A percentile compares a stretch with the other conserved stretches of the same genome.
Conservation (phyloP, 53 echinoderm and acorn worm genomes). For the Mesocentrotus franciscanus region DNA sequence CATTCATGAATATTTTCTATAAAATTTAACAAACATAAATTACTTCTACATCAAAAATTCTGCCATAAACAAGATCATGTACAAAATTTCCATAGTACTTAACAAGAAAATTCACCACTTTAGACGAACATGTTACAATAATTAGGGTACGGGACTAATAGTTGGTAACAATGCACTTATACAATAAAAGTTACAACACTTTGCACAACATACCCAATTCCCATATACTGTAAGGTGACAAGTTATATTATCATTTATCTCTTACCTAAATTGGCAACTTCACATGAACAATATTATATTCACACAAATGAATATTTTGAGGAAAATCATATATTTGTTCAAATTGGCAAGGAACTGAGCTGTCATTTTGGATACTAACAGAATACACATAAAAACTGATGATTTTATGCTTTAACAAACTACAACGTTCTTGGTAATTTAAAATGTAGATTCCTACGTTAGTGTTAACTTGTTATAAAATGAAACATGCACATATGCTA, state of each 20-base stretch:
- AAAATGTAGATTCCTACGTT: neutral
- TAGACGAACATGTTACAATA: neutral
- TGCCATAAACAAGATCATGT: neutral
- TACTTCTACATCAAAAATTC: slow-evolving; percentile 11
- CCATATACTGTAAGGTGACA: slow-evolving; percentile 29
- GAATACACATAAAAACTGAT: neutral
- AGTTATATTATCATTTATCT: neutral
- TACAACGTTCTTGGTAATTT: neutral
- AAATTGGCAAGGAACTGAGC: neutral
- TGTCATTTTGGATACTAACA: neutral
- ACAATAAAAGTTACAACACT: neutral
- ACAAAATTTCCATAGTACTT: slow-evolving; percentile 32
- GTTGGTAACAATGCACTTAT: neutral
- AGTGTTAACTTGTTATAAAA: neutral
- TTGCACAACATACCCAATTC: neutral
- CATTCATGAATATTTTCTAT: neutral
- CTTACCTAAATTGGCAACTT: neutral
- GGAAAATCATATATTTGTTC: neutral
- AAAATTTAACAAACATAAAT: neutral
- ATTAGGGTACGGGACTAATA: neutral
- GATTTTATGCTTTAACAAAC: neutral
- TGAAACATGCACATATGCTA: neutral
- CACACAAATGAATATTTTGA: neutral
- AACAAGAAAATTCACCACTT: neutral
- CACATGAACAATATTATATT: neutral